Percentiles rank a stretch among this genome's conserved stretches.
Evolutionary conservation across 2,888 invertebrate species (phyloP).

Genomic region (Scaptomyza tumidula): DNA sequence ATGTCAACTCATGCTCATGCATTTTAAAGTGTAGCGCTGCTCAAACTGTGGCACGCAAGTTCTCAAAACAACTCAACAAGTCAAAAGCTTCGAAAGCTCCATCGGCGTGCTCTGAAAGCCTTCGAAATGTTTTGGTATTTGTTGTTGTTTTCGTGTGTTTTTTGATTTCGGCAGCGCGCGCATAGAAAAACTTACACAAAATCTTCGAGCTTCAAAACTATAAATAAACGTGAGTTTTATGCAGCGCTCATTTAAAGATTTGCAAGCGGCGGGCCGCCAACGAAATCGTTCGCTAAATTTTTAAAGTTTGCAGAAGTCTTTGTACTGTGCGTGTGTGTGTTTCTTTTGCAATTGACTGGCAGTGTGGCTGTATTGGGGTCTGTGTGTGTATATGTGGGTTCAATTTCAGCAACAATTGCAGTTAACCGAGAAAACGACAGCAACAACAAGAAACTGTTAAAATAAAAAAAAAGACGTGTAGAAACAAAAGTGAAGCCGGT

Average conservation of each 20-base stretch:
- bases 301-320: constrained; percentile 36
- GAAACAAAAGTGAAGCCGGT: constrained; percentile 78
- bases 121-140: constrained; percentile 39
- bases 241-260: constrained; percentile 83
- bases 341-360: constrained; percentile 56
- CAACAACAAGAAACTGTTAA: constrained; percentile 48
- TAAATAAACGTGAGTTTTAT: constrained; percentile 82
- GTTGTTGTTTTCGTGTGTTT: constrained; percentile 12
- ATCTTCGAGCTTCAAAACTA: constrained; percentile 73
- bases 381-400: constrained; percentile 31
- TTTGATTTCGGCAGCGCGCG: constrained; percentile 50
- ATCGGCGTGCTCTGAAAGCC: constrained; percentile 50
- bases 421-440: constrained; percentile 72
- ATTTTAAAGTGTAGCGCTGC: constrained; percentile 24
- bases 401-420: constrained; percentile 78
- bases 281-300: constrained; percentile 48
- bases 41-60: constrained; percentile 47
- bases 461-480: constrained; percentile 42
- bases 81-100: constrained; percentile 50
- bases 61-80: constrained; percentile 33
- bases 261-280: constrained; percentile 76
- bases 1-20: constrained; percentile 37
- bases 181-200: constrained; percentile 61
- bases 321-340: constrained; percentile 8
- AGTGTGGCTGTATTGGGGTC: constrained; percentile 36